These are phyloP conservation scores for Carollia perspicillata DNA, from an alignment of 2,113 vertebrate species.

Conservation along the genomic window DNA sequence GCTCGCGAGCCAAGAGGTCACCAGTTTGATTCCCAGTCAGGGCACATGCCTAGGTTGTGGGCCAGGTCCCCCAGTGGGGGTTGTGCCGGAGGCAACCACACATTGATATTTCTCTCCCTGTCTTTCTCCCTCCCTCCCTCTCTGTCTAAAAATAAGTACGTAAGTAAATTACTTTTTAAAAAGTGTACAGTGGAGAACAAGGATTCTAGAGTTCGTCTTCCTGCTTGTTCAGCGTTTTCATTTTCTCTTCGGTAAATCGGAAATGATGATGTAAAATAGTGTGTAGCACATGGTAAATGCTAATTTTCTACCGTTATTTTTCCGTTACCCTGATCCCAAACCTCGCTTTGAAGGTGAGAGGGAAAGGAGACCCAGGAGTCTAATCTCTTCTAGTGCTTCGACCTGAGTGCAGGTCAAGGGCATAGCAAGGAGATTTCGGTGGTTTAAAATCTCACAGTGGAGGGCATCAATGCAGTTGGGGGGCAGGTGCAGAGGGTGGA, in stretches of 20 bases:
- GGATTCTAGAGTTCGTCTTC: not conserved
- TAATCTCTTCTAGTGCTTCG: not conserved
- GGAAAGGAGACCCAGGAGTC: not conserved
- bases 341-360: not conserved
- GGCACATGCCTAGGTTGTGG: no score
- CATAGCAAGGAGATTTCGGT: slow-evolving; percentile 33
- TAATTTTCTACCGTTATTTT: not conserved
- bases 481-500: not conserved
- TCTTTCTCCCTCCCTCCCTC: no score
- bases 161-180: no score
- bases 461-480: slow-evolving; percentile 18
- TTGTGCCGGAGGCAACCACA: no score
- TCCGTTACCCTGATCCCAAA: not conserved
- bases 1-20: no score
- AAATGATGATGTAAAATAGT: not conserved
- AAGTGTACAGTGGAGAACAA: not conserved
- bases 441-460: slow-evolving; percentile 30
- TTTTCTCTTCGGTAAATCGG: not conserved
- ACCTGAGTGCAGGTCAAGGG: slow-evolving; percentile 35
- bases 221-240: not conserved
- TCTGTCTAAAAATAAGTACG: no score
- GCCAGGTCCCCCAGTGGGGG: no score
- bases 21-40: no score
- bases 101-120: no score
- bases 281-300: not conserved